Percentiles rank a stretch among this genome's conserved stretches.
phyloP scores from a whole-genome alignment of 2,113 vertebrate genomes.

The Chrysochloris asiatica region DNA sequence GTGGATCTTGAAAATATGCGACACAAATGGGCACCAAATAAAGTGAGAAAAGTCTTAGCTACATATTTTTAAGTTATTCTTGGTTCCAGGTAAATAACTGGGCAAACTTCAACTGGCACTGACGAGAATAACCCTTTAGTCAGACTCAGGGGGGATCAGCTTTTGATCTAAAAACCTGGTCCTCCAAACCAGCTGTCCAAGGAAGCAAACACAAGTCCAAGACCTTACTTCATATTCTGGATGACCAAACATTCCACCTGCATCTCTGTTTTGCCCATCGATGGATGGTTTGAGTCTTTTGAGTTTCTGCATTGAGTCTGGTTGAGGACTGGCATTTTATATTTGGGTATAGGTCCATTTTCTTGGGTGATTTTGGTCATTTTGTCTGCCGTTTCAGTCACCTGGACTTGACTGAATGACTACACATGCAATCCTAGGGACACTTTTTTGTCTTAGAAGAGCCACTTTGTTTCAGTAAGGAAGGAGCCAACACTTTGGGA shows the following conservation, averaged over 20 bases:
- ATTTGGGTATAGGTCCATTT: background rate
- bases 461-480: background rate
- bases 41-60: conserved; percentile 63
- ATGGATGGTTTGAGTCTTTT: background rate
- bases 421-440: background rate
- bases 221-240: conserved; percentile 37
- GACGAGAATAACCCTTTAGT: conserved; percentile 58
- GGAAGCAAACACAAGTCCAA: conserved; percentile 41
- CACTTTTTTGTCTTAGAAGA: background rate
- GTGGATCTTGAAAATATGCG: conserved; percentile 57
- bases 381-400: background rate
- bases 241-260: background rate
- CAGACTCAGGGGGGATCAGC: conserved; percentile 42
- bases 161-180: conserved; percentile 65
- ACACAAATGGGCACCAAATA: conserved; percentile 70
- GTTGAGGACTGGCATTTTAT: background rate
- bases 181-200: conserved; percentile 43
- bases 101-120: conserved; percentile 44
- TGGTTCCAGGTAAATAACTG: conserved; percentile 53
- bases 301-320: background rate
- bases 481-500: background rate
- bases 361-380: background rate
- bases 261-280: background rate
- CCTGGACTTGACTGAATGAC: background rate
- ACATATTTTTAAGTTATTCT: conserved; percentile 68